These are phyloP conservation scores for Calameuta filiformis DNA, from an alignment of 2,888 invertebrate genomes.

Conservation along the genomic window DNA sequence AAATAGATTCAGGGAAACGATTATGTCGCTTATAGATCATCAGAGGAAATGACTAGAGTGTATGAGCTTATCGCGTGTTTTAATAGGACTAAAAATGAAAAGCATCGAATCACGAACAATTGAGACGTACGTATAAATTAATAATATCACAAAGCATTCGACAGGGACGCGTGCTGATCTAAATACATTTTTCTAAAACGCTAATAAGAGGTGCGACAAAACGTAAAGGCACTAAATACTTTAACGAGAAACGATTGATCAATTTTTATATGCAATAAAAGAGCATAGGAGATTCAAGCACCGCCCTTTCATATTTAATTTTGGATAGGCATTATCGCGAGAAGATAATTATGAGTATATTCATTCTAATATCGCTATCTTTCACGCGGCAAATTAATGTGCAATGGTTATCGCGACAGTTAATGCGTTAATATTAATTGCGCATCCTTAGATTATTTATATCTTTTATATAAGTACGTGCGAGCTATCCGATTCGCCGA, in stretches of 20 bases:
- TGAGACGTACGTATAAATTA: background rate
- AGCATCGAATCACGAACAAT: background rate
- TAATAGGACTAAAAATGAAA: background rate
- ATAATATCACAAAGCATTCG: background rate
- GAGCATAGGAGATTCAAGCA: background rate
- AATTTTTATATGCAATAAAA: slow-evolving; percentile 2
- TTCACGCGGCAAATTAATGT: background rate
- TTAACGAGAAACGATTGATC: slow-evolving; percentile 27
- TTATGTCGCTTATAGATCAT: background rate
- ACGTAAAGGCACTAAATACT: slow-evolving; percentile 31
- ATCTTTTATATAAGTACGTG: slow-evolving; percentile 54
- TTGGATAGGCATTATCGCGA: background rate
- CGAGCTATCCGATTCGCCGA: slow-evolving; percentile 52
- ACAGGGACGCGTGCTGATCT: background rate
- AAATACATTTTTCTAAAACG: background rate
- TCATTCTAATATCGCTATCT: background rate
- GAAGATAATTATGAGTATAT: background rate
- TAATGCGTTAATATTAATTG: background rate
- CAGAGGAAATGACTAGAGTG: background rate
- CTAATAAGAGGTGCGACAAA: background rate
- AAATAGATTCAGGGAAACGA: background rate
- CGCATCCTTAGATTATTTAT: background rate
- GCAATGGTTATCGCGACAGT: background rate
- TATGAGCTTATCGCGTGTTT: background rate
- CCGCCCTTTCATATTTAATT: background rate